Conservation (phyloP, 2,888 invertebrate genomes). For the Eilema depressum region DNA sequence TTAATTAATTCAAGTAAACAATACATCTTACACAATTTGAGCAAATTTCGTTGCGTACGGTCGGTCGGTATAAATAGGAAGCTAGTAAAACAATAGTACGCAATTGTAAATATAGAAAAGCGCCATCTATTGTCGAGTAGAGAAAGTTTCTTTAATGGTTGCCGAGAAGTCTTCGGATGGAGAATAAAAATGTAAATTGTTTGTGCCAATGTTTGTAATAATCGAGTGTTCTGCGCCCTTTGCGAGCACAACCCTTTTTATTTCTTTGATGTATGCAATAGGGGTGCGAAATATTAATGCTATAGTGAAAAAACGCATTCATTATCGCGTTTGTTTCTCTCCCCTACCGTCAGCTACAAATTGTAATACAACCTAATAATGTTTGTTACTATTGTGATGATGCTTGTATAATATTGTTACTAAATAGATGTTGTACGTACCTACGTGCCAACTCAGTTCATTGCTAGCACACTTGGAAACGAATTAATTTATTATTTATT, state of each 20-base stretch:
- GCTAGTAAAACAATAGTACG: slow-evolving; percentile 60
- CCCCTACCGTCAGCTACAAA: slow-evolving; percentile 71
- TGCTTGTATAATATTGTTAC: slow-evolving; percentile 70
- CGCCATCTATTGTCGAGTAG: slow-evolving; percentile 83
- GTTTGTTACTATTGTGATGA: slow-evolving; percentile 69
- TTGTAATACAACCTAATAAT: slow-evolving; percentile 77
- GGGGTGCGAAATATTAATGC: slow-evolving; percentile 84
- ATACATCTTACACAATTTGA: slow-evolving; percentile 30
- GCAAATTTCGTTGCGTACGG: slow-evolving; percentile 71
- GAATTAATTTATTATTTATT: slow-evolving; percentile 81
- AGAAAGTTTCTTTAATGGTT: slow-evolving; percentile 57
- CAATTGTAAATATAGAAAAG: slow-evolving; percentile 73
- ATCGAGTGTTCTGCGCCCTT: slow-evolving; percentile 82
- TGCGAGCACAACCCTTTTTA: slow-evolving; percentile 79
- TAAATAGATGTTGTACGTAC: slow-evolving; percentile 74
- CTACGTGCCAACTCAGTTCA: slow-evolving; percentile 54
- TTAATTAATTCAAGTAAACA: slow-evolving; percentile 28
- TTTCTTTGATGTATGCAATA: slow-evolving; percentile 84
- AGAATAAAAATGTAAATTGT: slow-evolving; percentile 77
- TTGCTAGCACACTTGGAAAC: slow-evolving; percentile 67
- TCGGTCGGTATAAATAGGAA: slow-evolving; percentile 59
- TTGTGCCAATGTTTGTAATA: slow-evolving; percentile 85
- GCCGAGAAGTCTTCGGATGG: slow-evolving; percentile 49
- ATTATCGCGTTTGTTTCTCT: slow-evolving; percentile 80
- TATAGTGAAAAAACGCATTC: slow-evolving; percentile 76